Evolutionary conservation across 2,888 invertebrate species (phyloP), one percentile per base, ranked within the genome.

Genomic region (Cryptocephalus primarius): DNA sequence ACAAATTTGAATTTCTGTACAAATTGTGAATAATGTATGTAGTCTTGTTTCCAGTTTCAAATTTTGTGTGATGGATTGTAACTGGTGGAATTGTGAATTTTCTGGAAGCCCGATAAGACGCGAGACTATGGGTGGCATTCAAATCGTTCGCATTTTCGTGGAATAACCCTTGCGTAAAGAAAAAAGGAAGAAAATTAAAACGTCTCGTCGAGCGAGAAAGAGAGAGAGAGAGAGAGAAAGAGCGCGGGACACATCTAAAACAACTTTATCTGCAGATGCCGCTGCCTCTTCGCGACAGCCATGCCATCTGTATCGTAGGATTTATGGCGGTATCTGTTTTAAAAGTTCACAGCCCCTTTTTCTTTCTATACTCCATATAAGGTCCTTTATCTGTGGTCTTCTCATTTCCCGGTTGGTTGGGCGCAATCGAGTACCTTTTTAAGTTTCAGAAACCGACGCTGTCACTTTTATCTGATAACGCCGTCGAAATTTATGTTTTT

Each of bases 401-500:
- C 68, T 69, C 67, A 70, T 70, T 70, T 69, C 67, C 68, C 68
- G 68, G 66, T 66, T 64, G 68, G 69, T 64, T 65, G 68, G 65
- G 58, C 61, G 62, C 67, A 64, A 66, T 65, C 61, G 66, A 67
- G 67, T 64, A 68, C 64, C 67, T 68, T 69, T 68, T 68, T 65
- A 66, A 68, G 67, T 68, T 69, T 66, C 63, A 61, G 66, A 65
- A 69, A 69, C 68, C 68, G 12, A 68, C 67, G 65, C 63, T 69
- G 68, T 69, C 68, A 67, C 59, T 64, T 63, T 65, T 66, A 68
- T 68, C 68, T 63, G 68, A 68, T 68, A 62, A 61, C 60, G 55
- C 48, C 54, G 54, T 56, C 57, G 58, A 60, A 62, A 66, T 67
- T 66, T 67, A 67, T 65, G 49, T 56, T 48, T 49, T 48, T 49